phyloP scores from a whole-genome alignment of 1,140 invertebrate genomes.

The Drosophila nigrodunni region DNA sequence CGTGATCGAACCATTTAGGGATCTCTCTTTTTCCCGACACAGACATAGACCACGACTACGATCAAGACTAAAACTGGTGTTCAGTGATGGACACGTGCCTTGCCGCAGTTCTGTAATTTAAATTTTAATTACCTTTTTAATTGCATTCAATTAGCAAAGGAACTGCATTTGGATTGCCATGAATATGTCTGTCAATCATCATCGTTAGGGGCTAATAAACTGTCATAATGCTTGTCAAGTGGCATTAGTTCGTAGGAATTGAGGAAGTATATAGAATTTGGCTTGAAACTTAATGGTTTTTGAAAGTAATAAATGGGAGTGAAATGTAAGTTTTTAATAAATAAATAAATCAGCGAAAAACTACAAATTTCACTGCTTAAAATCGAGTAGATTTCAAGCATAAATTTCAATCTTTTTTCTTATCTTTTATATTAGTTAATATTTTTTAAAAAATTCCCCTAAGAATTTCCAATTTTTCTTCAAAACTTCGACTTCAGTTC shows the following conservation, averaged over 20 bases:
- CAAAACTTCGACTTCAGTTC: not conserved
- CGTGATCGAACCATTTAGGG: slow-evolving; percentile 50
- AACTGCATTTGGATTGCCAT: slow-evolving; percentile 44
- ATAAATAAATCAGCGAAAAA: not conserved
- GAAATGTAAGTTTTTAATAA: not conserved
- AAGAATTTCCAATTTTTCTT: not conserved
- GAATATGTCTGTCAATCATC: slow-evolving; percentile 12
- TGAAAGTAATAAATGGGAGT: too few relatives aligned
- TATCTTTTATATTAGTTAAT: not conserved
- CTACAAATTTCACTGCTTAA: too few relatives aligned
- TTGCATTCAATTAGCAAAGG: slow-evolving; percentile 60
- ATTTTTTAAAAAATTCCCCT: not conserved
- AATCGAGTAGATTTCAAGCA: too few relatives aligned
- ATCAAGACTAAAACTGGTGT: slow-evolving; percentile 36
- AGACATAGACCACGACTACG: not conserved
- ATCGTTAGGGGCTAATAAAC: slow-evolving; percentile 23
- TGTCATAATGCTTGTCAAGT: slow-evolving; percentile 40
- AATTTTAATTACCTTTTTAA: slow-evolving; percentile 66
- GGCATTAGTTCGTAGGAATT: not conserved
- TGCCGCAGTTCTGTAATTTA: slow-evolving; percentile 54
- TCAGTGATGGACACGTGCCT: slow-evolving; percentile 60
- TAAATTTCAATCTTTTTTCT: not conserved
- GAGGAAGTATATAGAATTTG: not conserved
- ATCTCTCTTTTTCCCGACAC: slow-evolving; percentile 6
- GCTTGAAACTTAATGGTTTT: too few relatives aligned